phyloP scores from a whole-genome alignment of 2,113 vertebrate genomes.

The Myotis davidii region DNA sequence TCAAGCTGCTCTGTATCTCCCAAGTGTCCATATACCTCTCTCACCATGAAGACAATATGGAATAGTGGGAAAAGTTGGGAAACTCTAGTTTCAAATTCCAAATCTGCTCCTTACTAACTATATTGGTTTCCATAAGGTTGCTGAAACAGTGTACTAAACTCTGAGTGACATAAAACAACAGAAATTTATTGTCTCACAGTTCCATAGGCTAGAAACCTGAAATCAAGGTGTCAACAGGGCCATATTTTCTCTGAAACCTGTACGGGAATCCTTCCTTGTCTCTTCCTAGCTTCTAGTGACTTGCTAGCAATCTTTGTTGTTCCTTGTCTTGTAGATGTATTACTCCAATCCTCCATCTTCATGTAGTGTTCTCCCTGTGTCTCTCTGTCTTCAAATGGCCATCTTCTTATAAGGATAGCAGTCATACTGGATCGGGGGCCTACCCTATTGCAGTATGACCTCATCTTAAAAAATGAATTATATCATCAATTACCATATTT shows the following conservation, averaged over 20 bases:
- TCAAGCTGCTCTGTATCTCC: neutral
- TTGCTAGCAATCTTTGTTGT: neutral
- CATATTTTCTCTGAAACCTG: neutral
- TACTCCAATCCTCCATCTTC: neutral
- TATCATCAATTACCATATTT: neutral
- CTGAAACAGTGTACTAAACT: neutral
- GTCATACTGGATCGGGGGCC: neutral
- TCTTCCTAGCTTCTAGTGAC: neutral
- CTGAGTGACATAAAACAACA: slow-evolving; percentile 26
- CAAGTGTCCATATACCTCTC: neutral
- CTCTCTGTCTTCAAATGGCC: slow-evolving; percentile 14
- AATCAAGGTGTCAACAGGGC: neutral
- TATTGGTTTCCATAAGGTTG: slow-evolving; percentile 26
- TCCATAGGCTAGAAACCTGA: neutral
- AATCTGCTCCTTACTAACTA: neutral
- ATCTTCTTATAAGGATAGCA: neutral
- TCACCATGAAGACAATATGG: slow-evolving; percentile 1
- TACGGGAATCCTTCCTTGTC: neutral
- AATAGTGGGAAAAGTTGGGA: neutral
- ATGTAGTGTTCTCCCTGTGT: neutral
- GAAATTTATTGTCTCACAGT: neutral
- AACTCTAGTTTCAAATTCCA: slow-evolving; percentile 15
- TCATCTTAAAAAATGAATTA: slow-evolving; percentile 29
- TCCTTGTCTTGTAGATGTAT: neutral
- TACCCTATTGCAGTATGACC: neutral